A percentile compares a stretch with the other conserved stretches of the same genome.
Conservation (phyloP, 2,113 vertebrate species). For the Thalassoma bifasciatum region DNA sequence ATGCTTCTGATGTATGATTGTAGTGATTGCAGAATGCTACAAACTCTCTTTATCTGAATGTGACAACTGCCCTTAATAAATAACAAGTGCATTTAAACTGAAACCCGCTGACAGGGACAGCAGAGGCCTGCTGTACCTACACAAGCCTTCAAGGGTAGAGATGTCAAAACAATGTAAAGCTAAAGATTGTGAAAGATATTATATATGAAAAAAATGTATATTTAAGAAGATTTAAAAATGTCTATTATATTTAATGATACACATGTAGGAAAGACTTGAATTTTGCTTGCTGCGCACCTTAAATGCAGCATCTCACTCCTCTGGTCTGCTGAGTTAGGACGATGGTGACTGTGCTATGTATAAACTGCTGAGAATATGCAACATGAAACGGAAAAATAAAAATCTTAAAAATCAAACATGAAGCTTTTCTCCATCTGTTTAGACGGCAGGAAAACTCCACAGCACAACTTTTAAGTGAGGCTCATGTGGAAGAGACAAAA, state of each 20-base stretch:
- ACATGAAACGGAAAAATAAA: conserved; percentile 81
- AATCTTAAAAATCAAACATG: conserved; percentile 64
- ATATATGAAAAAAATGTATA: conserved; percentile 57
- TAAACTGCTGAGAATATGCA: conserved; percentile 80
- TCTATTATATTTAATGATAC: conserved; percentile 74
- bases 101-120: conserved; percentile 49
- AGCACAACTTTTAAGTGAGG: neutral
- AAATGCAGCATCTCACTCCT: conserved; percentile 63
- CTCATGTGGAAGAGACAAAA: neutral
- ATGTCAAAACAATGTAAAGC: conserved; percentile 64
- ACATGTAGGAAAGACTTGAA: conserved; percentile 62
- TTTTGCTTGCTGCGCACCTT: conserved; percentile 79
- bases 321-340: conserved; percentile 68
- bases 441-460: neutral
- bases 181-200: conserved; percentile 67
- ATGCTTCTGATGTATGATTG: conserved; percentile 86
- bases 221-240: conserved; percentile 69
- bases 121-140: conserved; percentile 53
- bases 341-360: conserved; percentile 78
- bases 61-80: conserved; percentile 78
- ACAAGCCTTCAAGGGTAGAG: conserved; percentile 66
- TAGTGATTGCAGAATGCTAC: conserved; percentile 84
- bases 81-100: conserved; percentile 92
- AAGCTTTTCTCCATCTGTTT: conserved; percentile 18
- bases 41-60: conserved; percentile 81